Percentiles rank a stretch among this genome's conserved stretches.
Evolutionary conservation across 2,113 vertebrate genomes (phyloP).

Genomic region (Struthidea cinerea): DNA sequence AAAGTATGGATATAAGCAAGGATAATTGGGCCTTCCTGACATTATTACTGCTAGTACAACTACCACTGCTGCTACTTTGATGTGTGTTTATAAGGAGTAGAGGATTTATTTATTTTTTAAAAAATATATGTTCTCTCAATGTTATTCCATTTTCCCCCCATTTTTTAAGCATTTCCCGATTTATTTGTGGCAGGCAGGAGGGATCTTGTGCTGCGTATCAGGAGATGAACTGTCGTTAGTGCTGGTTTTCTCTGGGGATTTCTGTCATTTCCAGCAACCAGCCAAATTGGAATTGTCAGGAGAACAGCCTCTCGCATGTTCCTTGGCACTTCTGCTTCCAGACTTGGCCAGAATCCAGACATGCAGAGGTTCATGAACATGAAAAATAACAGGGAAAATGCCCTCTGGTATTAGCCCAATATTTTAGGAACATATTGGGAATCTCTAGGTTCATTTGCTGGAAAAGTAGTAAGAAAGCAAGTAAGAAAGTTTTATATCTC

Average conservation of each 20-base stretch:
- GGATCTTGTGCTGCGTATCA: neutral
- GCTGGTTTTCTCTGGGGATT: slow-evolving; percentile 26
- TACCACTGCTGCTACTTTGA: neutral
- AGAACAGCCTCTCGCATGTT: slow-evolving; percentile 61
- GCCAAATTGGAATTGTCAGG: slow-evolving; percentile 59
- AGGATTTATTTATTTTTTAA: neutral
- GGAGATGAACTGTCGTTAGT: neutral
- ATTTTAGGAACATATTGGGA: neutral
- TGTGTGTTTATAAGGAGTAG: neutral
- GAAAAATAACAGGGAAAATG: slow-evolving; percentile 50
- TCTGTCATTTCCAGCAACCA: slow-evolving; percentile 48
- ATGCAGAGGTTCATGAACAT: slow-evolving; percentile 24
- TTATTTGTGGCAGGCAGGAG: neutral
- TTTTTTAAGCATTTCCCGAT: neutral
- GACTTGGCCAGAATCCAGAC: slow-evolving; percentile 34
- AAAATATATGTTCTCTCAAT: neutral
- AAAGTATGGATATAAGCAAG: neutral
- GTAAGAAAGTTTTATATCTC: neutral
- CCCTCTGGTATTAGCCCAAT: slow-evolving; percentile 30
- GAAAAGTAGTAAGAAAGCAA: neutral
- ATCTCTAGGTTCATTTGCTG: neutral
- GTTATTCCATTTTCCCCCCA: neutral
- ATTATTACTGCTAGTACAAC: neutral
- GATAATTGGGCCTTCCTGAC: neutral
- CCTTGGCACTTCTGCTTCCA: slow-evolving; percentile 51